Percentiles rank a stretch among this genome's conserved stretches.
Evolutionary conservation across 2,888 invertebrate species (phyloP).

Genomic region (Tachystola acroxantha): DNA sequence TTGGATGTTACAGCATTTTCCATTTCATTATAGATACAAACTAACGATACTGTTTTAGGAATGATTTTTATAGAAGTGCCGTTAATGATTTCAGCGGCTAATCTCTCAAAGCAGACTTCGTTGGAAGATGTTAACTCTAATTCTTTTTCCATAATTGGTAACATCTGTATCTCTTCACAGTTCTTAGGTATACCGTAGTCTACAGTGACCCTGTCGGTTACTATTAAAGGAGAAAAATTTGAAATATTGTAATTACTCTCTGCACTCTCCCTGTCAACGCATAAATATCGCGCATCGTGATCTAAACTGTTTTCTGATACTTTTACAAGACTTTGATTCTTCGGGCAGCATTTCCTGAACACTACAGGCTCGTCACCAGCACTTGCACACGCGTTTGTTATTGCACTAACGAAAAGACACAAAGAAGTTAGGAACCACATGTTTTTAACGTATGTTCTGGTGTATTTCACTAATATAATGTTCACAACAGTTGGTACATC

Average conservation of each 20-base stretch:
- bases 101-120: slow-evolving; percentile 49
- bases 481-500: slow-evolving; percentile 54
- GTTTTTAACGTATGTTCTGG: slow-evolving; percentile 20
- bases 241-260: slow-evolving; percentile 33
- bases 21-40: slow-evolving; percentile 38
- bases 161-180: slow-evolving; percentile 37
- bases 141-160: slow-evolving; percentile 28
- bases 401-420: slow-evolving; percentile 30
- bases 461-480: slow-evolving; percentile 5
- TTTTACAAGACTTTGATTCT: slow-evolving; percentile 47
- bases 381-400: slow-evolving; percentile 24
- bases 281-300: slow-evolving; percentile 34
- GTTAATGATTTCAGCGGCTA: slow-evolving; percentile 46
- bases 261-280: slow-evolving; percentile 38
- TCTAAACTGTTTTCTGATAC: slow-evolving; percentile 24
- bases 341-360: slow-evolving; percentile 63
- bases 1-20: slow-evolving; percentile 21
- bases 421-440: slow-evolving; percentile 48
- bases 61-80: slow-evolving; percentile 38
- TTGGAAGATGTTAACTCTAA: slow-evolving; percentile 18
- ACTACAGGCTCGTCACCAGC: slow-evolving; percentile 25
- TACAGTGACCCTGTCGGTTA: slow-evolving; percentile 37
- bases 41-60: slow-evolving; percentile 50
- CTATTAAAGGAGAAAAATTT: slow-evolving; percentile 35
- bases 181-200: slow-evolving; percentile 41